Conservation (phyloP, 2,888 invertebrate genomes). For the Harmothoe impar region DNA sequence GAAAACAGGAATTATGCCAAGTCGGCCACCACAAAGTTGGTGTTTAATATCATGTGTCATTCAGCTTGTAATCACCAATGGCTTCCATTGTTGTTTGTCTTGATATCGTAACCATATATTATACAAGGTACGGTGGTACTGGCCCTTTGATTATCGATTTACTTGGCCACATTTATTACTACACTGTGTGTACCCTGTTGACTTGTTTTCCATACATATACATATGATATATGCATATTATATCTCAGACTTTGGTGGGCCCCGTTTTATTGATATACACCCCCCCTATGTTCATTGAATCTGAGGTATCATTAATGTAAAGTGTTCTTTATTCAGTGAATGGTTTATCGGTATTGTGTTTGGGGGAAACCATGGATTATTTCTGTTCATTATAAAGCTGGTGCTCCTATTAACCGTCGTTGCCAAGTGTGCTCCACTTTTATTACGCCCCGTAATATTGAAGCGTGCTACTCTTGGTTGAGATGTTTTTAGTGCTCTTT, state of each 20-base stretch:
- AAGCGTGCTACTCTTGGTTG: not conserved
- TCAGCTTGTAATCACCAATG: slow-evolving; percentile 18
- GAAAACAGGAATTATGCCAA: no score
- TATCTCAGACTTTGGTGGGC: not conserved
- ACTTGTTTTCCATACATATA: not conserved
- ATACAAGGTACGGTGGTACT: not conserved
- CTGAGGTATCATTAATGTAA: not conserved
- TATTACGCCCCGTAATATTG: no score
- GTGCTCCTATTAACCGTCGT: slow-evolving; percentile 31
- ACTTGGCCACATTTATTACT: not conserved
- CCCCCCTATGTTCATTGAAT: not conserved
- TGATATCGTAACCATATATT: slow-evolving; percentile 17
- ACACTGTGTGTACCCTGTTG: not conserved
- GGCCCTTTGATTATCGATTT: not conserved
- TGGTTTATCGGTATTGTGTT: slow-evolving; percentile 35
- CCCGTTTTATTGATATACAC: not conserved
- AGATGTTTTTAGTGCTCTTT: slow-evolving; percentile 17
- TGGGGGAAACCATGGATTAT: not conserved
- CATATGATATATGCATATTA: not conserved
- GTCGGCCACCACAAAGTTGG: no score
- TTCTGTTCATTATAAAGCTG: slow-evolving; percentile 42
- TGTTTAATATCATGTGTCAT: not conserved
- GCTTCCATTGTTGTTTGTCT: slow-evolving; percentile 30
- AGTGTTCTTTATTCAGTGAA: slow-evolving; percentile 24
- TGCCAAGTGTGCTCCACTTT: slow-evolving; percentile 6